Evolutionary conservation across 2,888 invertebrate species (phyloP).

Genomic region (Thera obeliscata): DNA sequence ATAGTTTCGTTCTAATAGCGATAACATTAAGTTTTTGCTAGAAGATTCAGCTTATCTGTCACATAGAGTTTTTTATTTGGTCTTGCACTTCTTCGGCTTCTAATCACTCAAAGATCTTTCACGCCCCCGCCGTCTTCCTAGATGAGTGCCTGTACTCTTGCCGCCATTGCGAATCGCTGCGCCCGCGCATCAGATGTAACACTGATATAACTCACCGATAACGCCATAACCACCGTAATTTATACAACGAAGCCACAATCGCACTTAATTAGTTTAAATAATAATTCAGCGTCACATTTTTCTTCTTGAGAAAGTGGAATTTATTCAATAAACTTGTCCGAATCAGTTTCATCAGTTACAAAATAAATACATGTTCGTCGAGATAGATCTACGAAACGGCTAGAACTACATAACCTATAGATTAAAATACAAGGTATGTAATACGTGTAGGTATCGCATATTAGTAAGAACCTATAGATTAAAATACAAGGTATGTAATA

Average conservation of each 20-base stretch:
- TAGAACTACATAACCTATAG: too few species aligned
- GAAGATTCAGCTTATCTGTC: too few species aligned
- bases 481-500: too few species aligned
- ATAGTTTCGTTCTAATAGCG: too few species aligned
- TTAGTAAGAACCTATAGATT: too few species aligned
- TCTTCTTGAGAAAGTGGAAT: slow-evolving; percentile 12
- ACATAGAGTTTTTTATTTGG: too few species aligned
- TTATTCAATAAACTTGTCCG: slow-evolving; percentile 1
- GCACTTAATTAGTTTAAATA: slow-evolving; percentile 30
- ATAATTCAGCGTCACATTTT: slow-evolving; percentile 26
- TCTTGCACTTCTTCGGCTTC: too few species aligned
- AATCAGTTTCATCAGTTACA: not conserved
- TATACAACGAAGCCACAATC: slow-evolving; percentile 26
- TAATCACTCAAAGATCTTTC: not conserved
- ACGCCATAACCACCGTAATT: slow-evolving; percentile 36
- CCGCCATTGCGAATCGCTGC: slow-evolving; percentile 43
- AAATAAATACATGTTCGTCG: too few species aligned
- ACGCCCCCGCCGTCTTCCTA: slow-evolving; percentile 1
- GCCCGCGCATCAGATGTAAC: slow-evolving; percentile 39
- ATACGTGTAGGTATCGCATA: too few species aligned
- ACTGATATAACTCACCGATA: slow-evolving; percentile 44
- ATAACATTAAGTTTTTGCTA: too few species aligned
- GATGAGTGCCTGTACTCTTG: slow-evolving; percentile 20
- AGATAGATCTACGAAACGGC: too few species aligned
- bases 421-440: too few species aligned